Conservation (phyloP, 2,113 vertebrate genomes). For the Dipodomys ordii region DNA sequence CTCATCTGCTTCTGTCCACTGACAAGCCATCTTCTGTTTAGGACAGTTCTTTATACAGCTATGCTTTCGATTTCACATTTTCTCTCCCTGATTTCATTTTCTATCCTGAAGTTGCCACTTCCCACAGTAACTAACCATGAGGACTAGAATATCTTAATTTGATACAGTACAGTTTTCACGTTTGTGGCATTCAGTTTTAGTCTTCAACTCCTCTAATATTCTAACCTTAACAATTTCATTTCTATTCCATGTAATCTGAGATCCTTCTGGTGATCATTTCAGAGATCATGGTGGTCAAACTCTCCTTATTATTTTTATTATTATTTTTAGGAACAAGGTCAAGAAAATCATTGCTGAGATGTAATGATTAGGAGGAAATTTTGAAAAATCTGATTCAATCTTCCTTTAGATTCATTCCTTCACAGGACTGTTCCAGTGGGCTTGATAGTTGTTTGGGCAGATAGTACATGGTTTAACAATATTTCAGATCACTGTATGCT, state of each 20-base stretch:
- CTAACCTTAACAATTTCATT: not conserved
- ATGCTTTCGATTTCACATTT: not conserved
- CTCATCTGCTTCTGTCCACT: not conserved
- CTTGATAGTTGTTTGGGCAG: not conserved
- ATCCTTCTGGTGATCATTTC: not conserved
- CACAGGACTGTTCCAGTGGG: not conserved
- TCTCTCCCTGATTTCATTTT: not conserved
- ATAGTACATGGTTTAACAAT: not conserved
- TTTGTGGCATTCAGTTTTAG: not conserved
- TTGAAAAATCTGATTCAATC: slow-evolving; percentile 6
- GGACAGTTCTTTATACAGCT: not conserved
- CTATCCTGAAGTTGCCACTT: not conserved
- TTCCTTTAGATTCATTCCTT: not conserved
- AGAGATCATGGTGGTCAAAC: not conserved
- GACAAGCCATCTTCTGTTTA: not conserved
- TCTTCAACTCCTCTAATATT: not conserved
- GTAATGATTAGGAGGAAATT: not conserved
- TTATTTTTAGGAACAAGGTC: not conserved
- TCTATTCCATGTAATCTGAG: not conserved
- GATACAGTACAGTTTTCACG: not conserved
- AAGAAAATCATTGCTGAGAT: slow-evolving; percentile 13
- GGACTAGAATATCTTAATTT: not conserved
- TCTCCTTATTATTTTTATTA: not conserved
- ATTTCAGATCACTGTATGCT: not conserved
- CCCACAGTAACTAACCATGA: not conserved